Percentiles rank a stretch among this genome's conserved stretches.
These are phyloP conservation scores for Spheniscus mendiculus DNA, from an alignment of 2,113 vertebrate species.

Conservation along the genomic window DNA sequence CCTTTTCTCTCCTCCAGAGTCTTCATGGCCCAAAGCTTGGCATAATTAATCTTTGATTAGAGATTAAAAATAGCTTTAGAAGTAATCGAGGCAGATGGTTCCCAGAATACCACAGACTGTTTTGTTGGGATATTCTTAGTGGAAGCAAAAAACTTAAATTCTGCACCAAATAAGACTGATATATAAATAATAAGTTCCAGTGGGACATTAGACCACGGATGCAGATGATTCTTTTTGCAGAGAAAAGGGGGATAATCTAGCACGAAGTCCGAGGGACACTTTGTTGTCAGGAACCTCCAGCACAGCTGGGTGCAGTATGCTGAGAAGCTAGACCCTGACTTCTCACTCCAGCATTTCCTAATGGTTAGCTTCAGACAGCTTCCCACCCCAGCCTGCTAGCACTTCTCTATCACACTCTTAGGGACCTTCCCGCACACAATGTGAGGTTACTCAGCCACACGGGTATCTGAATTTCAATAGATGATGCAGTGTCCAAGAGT, in stretches of 20 bases:
- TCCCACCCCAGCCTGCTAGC: background rate
- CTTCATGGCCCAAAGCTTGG: background rate
- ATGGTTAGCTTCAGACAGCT: background rate
- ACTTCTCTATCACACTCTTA: background rate
- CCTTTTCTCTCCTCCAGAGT: background rate
- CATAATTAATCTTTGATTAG: constrained; percentile 11
- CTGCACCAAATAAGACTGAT: background rate
- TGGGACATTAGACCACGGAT: background rate
- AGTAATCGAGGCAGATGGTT: background rate
- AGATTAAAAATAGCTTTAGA: constrained; percentile 1
- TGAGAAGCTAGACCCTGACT: background rate
- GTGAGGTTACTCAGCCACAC: background rate
- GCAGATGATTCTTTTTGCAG: background rate
- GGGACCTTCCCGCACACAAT: background rate
- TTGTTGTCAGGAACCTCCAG: background rate
- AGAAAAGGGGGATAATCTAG: background rate
- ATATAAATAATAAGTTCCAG: background rate
- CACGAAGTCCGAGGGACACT: background rate
- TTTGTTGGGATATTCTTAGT: background rate
- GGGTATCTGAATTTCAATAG: background rate
- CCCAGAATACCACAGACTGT: background rate
- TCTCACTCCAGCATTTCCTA: background rate
- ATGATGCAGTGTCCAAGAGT: background rate
- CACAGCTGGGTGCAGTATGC: no score
- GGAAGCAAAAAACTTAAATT: background rate